Evolutionary conservation across 92 coral and sea anemone species (phyloP), one percentile per base, ranked within the genome.

Genomic region (Zoanthus gigantus): DNA sequence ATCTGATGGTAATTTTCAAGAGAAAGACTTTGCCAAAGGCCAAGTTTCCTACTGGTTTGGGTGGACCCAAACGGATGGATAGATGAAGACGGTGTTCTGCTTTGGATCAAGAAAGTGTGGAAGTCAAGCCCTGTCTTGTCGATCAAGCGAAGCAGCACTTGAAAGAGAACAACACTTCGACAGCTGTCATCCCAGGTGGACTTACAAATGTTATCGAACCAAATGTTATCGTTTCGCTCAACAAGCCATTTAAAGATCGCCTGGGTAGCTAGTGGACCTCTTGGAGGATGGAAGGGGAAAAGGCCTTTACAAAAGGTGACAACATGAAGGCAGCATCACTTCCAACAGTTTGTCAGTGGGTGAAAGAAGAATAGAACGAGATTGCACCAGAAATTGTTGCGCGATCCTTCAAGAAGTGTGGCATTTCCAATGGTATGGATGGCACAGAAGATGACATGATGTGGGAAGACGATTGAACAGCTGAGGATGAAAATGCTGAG

Each of bases 221-320:
- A 54, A 86, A 71, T 13, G 61, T 82, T 9, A 84, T 87, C 18
- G 77, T 87, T 15, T 78, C 78, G 4, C 76, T 83, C 56, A 23
- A 23, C 23, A 23, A 66, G 76, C 61, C 83, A 1, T 86, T 58
- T 18, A 76, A 54, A n/a, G 74, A 85, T 53, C 75, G 73, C 16
- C 48, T 86, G 50, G 8, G 50, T 23, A 58, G 71, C 34, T 23
- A 30, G 13, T 86, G 84, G 89, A 47, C 7, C 16, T 63, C 52
- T 75, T 77, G 89, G 84, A 76, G 45, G 83, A 76, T 86, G 18
- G 89, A 76, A 32, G 89, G 89, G 16, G 83, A 86, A 74, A 86
- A 63, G 76, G 31, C 76, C 42, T 86, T 61, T 66, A 76, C 72
- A 1, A 28, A 52, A 52, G 56, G 50, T 57, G 82, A 48, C 52